These are phyloP conservation scores for Chrysolina americana DNA, from an alignment of 2,888 invertebrate species.

Conservation along the genomic window DNA sequence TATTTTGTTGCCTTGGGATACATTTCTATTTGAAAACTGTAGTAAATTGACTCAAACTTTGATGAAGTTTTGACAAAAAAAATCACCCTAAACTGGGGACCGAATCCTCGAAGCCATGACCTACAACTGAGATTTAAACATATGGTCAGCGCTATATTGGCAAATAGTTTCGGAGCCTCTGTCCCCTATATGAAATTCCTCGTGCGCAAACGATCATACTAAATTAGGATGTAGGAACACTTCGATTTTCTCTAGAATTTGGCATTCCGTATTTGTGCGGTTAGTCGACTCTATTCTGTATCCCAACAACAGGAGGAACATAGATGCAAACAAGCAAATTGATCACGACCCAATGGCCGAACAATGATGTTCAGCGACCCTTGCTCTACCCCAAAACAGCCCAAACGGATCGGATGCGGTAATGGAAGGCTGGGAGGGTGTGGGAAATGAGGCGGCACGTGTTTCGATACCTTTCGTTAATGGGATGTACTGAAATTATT, in stretches of 20 bases:
- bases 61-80: background rate
- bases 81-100: background rate
- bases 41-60: no score
- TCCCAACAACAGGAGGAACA: constrained; percentile 29
- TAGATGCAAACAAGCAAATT: constrained; percentile 33
- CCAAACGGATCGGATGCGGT: constrained; percentile 24
- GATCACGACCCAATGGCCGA: constrained; percentile 39
- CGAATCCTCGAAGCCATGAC: background rate
- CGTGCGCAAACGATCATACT: constrained; percentile 15
- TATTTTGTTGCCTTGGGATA: no score
- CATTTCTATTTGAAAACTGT: no score
- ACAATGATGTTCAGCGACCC: constrained; percentile 42
- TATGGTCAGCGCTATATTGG: background rate
- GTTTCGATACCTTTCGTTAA: constrained; percentile 30
- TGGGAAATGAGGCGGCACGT: constrained; percentile 22
- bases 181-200: constrained; percentile 17
- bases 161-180: constrained; percentile 10
- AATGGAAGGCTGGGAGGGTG: constrained; percentile 21
- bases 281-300: constrained; percentile 10
- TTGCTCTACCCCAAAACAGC: constrained; percentile 27
- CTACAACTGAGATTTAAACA: constrained; percentile 1
- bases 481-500: constrained; percentile 24
- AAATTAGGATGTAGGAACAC: constrained; percentile 1
- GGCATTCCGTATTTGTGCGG: background rate
- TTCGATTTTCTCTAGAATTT: constrained; percentile 6